Conservation (phyloP, 2,113 vertebrate genomes). For the Rhizomys pruinosus region DNA sequence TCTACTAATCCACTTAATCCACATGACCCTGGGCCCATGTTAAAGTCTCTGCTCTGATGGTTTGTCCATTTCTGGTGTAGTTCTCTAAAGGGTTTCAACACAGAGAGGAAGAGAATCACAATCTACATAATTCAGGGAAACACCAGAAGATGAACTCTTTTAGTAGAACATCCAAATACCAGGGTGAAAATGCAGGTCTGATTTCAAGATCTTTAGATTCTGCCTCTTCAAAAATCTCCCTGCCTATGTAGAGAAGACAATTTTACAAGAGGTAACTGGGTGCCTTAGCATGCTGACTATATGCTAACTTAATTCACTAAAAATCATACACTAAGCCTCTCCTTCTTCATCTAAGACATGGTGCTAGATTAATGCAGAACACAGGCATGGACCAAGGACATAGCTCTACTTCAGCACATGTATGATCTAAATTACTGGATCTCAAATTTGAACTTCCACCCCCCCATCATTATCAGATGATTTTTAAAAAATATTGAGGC, state of each 20-base stretch:
- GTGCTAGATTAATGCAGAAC: background rate
- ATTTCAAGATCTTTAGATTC: background rate
- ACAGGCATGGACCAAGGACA: background rate
- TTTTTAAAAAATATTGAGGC: background rate
- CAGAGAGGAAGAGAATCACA: background rate
- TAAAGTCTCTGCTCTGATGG: background rate
- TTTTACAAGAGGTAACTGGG: background rate
- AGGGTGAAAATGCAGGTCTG: background rate
- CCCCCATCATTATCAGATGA: background rate
- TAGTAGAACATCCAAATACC: background rate
- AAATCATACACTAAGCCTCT: background rate
- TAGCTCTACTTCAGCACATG: background rate
- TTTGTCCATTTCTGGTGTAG: background rate
- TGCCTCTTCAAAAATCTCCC: background rate
- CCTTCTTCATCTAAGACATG: background rate
- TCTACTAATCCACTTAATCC: accelerated
- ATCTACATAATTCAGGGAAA: background rate
- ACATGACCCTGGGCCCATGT: background rate
- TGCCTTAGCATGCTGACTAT: background rate
- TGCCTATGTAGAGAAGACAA: background rate
- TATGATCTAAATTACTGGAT: background rate
- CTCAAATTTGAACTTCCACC: background rate
- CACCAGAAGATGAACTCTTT: background rate
- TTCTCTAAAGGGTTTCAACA: background rate
- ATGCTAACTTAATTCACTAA: background rate